phyloP scores from a whole-genome alignment of 2,113 vertebrate genomes.

The Callopanchax toddi region DNA sequence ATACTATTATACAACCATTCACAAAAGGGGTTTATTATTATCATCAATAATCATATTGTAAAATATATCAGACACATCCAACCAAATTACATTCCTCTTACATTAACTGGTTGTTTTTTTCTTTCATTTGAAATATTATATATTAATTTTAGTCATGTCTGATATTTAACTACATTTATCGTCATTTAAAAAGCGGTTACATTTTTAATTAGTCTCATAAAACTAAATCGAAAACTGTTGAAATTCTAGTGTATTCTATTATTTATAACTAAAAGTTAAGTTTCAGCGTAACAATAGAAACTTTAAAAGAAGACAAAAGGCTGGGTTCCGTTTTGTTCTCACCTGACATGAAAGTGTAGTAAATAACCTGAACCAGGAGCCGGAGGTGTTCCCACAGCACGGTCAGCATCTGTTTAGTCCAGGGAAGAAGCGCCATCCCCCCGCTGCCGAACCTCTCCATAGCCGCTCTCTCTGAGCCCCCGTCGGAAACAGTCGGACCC shows the following conservation, averaged over 20 bases:
- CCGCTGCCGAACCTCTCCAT: constrained; percentile 73
- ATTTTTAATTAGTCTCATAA: no score
- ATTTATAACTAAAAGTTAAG: neutral
- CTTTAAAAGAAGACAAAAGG: neutral
- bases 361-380: constrained; percentile 79
- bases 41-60: no score
- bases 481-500: constrained; percentile 48
- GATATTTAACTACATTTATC: neutral
- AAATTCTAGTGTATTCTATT: no score
- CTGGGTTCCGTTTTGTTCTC: neutral
- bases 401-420: constrained; percentile 78
- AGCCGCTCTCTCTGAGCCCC: constrained; percentile 40
- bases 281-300: neutral
- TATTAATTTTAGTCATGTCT: no score
- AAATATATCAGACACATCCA: no score
- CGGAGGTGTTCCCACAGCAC: constrained; percentile 80
- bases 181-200: no score
- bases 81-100: no score
- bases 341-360: constrained; percentile 79
- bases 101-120: no score
- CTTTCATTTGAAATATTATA: no score
- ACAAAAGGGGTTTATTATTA: no score
- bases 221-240: no score
- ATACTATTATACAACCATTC: no score
- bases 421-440: constrained; percentile 75